These are phyloP conservation scores for Pomatostomus ruficeps DNA, from an alignment of 2,113 vertebrate genomes.

Conservation along the genomic window DNA sequence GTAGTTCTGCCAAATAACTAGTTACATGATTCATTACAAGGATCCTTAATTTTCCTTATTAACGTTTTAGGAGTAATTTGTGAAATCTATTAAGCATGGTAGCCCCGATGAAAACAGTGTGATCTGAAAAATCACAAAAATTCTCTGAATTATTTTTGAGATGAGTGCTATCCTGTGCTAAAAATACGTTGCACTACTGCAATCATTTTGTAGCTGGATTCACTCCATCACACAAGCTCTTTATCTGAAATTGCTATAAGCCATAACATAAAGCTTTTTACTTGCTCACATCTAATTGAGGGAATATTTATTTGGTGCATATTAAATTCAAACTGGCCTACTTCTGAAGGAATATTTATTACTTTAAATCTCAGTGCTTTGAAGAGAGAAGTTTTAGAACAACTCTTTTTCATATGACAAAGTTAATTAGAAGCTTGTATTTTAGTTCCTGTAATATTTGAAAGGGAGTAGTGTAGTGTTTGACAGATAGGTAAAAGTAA, in stretches of 20 bases:
- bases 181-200: conserved; percentile 61
- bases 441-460: conserved; percentile 33
- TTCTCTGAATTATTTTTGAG: conserved; percentile 72
- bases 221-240: conserved; percentile 73
- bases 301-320: conserved; percentile 77
- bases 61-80: conserved; percentile 44
- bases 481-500: conserved; percentile 15
- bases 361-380: conserved; percentile 56
- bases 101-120: conserved; percentile 11
- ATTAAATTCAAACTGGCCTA: conserved; percentile 62
- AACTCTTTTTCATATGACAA: conserved; percentile 34
- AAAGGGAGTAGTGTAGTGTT: background rate
- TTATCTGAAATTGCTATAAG: conserved; percentile 81
- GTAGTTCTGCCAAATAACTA: conserved; percentile 36
- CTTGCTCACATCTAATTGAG: conserved; percentile 74
- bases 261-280: conserved; percentile 67
- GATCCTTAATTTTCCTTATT: conserved; percentile 57
- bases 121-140: conserved; percentile 36
- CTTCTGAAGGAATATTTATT: conserved; percentile 62
- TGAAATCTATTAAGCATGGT: conserved; percentile 37
- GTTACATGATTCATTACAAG: conserved; percentile 40
- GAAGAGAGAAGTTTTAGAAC: conserved; percentile 44
- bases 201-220: conserved; percentile 81
- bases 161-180: conserved; percentile 69
- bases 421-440: conserved; percentile 41